A percentile compares a stretch with the other conserved stretches of the same genome.
Conservation (phyloP, 2,113 vertebrate genomes). For the Silurus meridionalis region DNA sequence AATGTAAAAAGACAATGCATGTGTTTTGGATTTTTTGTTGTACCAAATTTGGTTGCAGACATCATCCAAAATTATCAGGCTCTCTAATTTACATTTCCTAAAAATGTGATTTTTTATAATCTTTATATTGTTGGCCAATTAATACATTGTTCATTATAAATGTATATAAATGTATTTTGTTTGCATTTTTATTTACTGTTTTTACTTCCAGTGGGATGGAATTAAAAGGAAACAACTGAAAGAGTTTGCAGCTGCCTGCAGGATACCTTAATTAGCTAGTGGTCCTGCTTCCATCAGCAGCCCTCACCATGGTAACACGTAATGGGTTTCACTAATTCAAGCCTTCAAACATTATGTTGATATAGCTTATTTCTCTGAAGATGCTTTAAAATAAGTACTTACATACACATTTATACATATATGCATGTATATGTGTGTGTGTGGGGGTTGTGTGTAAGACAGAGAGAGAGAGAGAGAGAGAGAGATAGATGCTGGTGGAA, state of each 20-base stretch:
- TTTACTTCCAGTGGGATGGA: conserved; percentile 39
- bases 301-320: conserved; percentile 43
- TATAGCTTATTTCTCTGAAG: conserved; percentile 27
- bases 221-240: conserved; percentile 46
- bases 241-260: conserved; percentile 37
- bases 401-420: not conserved
- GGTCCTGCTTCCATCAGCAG: conserved; percentile 38
- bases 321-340: conserved; percentile 32
- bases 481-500: not conserved
- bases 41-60: not conserved
- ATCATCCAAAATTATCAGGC: not conserved
- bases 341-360: conserved; percentile 28
- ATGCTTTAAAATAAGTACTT: not conserved
- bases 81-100: not conserved
- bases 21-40: not conserved
- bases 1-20: not conserved
- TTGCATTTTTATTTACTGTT: conserved; percentile 33
- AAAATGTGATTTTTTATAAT: not conserved
- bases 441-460: not conserved
- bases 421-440: not conserved
- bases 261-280: conserved; percentile 40
- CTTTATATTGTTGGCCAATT: conserved; percentile 29
- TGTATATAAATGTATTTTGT: conserved; percentile 37
- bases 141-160: conserved; percentile 7
- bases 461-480: not conserved